Percentiles rank a stretch among this genome's conserved stretches.
These are phyloP conservation scores for Lampropteryx suffumata DNA, from an alignment of 2,888 invertebrate genomes.

Conservation along the genomic window DNA sequence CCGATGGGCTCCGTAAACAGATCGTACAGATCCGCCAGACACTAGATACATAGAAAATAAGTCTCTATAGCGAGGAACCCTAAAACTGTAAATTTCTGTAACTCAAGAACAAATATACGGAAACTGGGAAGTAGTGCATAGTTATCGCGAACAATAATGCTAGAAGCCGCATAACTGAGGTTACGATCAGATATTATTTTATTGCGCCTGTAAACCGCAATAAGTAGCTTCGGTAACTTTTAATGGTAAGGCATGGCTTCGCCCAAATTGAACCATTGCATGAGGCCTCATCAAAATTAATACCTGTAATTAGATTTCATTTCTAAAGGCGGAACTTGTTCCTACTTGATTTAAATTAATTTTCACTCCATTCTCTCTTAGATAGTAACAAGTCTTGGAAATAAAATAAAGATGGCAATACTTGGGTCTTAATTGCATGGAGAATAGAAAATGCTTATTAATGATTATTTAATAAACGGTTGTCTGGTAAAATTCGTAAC, in stretches of 20 bases:
- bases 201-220: constrained; percentile 24
- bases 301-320: no score
- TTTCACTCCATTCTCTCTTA: no score
- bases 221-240: constrained; percentile 1
- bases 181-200: constrained; percentile 28
- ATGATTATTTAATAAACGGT: no score
- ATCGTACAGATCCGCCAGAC: neutral
- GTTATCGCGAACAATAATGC: constrained; percentile 18
- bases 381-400: no score
- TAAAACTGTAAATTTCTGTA: neutral
- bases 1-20: no score
- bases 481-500: no score
- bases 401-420: no score
- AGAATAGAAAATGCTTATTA: no score
- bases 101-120: no score
- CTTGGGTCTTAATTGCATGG: no score
- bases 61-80: neutral
- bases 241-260: neutral
- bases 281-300: neutral
- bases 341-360: no score
- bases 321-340: no score
- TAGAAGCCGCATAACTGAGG: constrained; percentile 17
- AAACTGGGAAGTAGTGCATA: constrained; percentile 11
- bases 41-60: neutral
- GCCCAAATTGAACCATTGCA: neutral